Evolutionary conservation across 1,140 invertebrate genomes (phyloP).

Genomic region (Listronotus oregonensis): DNA sequence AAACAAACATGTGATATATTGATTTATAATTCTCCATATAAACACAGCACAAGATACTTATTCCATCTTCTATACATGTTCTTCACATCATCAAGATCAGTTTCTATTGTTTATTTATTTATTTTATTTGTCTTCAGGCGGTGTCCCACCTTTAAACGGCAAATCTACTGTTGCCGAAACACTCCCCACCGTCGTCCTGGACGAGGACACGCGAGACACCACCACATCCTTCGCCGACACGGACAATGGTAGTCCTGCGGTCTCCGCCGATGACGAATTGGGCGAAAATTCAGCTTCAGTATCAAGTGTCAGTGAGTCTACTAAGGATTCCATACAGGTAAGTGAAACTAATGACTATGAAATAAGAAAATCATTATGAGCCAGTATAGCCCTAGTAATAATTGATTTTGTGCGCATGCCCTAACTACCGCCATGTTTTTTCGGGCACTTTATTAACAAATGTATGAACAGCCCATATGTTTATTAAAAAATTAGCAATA

Average conservation of each 20-base stretch:
- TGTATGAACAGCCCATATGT: too few relatives aligned
- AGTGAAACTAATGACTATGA: not conserved
- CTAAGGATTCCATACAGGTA: slow-evolving; percentile 49
- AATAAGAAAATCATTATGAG: not conserved
- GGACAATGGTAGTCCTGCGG: slow-evolving; percentile 23
- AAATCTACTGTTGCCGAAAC: slow-evolving; percentile 47
- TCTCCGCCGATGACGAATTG: slow-evolving; percentile 26
- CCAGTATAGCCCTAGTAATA: too few relatives aligned
- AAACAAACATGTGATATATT: too few relatives aligned
- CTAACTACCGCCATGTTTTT: too few relatives aligned
- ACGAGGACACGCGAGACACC: slow-evolving; percentile 63
- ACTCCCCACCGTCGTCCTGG: slow-evolving; percentile 39
- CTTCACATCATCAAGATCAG: too few relatives aligned
- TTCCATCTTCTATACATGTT: too few relatives aligned
- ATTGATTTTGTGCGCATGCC: too few relatives aligned
- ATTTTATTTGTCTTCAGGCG: slow-evolving; percentile 7
- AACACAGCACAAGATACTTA: too few relatives aligned
- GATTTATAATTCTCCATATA: too few relatives aligned
- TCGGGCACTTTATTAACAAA: too few relatives aligned
- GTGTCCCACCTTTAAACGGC: slow-evolving; percentile 54
- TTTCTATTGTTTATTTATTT: too few relatives aligned
- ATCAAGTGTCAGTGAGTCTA: slow-evolving; percentile 50
- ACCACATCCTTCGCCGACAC: slow-evolving; percentile 73
- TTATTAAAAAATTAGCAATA: too few relatives aligned
- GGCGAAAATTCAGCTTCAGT: slow-evolving; percentile 30